Percentiles rank a stretch among this genome's conserved stretches.
Conservation (phyloP, 2,113 vertebrate species). For the Speoplatyrhinus poulsoni region DNA sequence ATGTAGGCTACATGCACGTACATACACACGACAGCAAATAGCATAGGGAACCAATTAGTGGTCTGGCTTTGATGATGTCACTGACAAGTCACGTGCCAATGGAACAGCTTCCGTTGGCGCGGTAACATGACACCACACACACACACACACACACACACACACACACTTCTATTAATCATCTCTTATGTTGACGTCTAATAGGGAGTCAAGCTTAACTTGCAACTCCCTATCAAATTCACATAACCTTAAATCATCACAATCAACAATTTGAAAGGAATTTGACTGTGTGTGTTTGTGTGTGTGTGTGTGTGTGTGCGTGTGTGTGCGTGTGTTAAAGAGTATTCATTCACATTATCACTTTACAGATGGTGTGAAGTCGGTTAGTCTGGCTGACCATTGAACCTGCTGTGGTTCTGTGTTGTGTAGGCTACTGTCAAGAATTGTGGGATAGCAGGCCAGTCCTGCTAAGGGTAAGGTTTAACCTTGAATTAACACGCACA, state of each 20-base stretch:
- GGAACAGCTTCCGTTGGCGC: conserved; percentile 73
- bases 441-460: too few species aligned
- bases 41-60: conserved; percentile 81
- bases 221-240: too few species aligned
- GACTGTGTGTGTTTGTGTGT: neutral
- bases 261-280: too few species aligned
- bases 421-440: too few species aligned
- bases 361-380: too few species aligned
- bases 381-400: too few species aligned
- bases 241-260: too few species aligned
- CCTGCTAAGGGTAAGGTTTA: too few species aligned
- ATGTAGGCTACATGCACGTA: neutral
- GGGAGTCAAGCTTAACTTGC: conserved; percentile 30
- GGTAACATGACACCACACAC: conserved; percentile 60
- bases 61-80: conserved; percentile 80
- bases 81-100: conserved; percentile 72
- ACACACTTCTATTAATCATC: conserved; percentile 15
- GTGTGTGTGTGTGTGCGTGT: conserved; percentile 7
- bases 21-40: conserved; percentile 26
- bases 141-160: conserved; percentile 8
- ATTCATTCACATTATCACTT: neutral
- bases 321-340: neutral
- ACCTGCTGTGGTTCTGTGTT: too few species aligned
- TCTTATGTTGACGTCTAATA: conserved; percentile 37
- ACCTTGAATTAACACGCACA: neutral